Percentiles rank a stretch among this genome's conserved stretches.
These are phyloP conservation scores for Cololabis saira DNA, from an alignment of 2,113 vertebrate species.

Conservation along the genomic window DNA sequence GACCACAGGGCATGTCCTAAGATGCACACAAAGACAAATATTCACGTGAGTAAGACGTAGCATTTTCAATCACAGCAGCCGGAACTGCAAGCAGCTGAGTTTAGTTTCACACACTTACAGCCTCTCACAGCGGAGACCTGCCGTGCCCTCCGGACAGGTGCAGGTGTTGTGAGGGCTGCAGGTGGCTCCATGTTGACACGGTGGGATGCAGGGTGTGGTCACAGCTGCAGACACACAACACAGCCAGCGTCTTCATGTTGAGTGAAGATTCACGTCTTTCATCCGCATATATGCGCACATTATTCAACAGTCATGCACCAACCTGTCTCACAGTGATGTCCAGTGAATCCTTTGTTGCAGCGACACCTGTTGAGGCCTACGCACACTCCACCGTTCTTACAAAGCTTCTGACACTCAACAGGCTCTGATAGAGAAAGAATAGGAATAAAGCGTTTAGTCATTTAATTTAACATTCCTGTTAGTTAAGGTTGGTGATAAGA, in stretches of 20 bases:
- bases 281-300: background rate
- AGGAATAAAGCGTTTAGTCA: background rate
- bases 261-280: background rate
- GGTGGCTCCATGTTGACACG: conserved; percentile 80
- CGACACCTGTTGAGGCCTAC: conserved; percentile 81
- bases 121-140: conserved; percentile 82
- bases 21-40: conserved; percentile 6
- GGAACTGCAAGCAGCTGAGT: too few relatives aligned
- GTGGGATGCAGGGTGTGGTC: conserved; percentile 82
- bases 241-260: conserved; percentile 1
- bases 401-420: conserved; percentile 73
- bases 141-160: conserved; percentile 78
- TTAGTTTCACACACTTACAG: conserved; percentile 76
- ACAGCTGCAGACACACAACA: conserved; percentile 66
- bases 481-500: conserved; percentile 13
- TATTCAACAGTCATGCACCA: conserved; percentile 15
- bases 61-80: too few relatives aligned
- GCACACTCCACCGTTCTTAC: conserved; percentile 78
- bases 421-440: conserved; percentile 69
- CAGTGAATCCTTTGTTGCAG: conserved; percentile 78
- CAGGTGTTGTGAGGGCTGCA: conserved; percentile 84
- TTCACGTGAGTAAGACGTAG: background rate
- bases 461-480: background rate
- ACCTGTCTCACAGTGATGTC: conserved; percentile 80
- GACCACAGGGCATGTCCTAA: conserved; percentile 82